Conservation (phyloP, 2,888 invertebrate genomes). For the Patella pellucida region DNA sequence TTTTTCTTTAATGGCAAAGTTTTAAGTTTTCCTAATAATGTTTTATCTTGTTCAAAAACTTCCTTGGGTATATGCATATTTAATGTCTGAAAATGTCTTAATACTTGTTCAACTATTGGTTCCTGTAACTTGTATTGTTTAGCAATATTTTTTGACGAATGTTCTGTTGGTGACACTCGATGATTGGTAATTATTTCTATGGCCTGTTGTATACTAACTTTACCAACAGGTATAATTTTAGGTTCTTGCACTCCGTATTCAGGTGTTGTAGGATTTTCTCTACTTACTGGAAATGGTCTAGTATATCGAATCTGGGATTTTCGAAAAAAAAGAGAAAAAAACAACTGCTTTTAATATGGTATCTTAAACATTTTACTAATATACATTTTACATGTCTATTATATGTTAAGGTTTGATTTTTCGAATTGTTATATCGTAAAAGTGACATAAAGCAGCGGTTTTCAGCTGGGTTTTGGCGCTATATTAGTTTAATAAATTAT, state of each 20-base stretch:
- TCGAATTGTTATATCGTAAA: too few species aligned
- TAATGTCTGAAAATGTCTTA: constrained; percentile 80
- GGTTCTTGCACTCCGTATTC: constrained; percentile 82
- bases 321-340: not conserved
- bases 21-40: too few species aligned
- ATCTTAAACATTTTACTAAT: too few species aligned
- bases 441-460: too few species aligned
- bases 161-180: constrained; percentile 76
- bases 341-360: not conserved
- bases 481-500: too few species aligned
- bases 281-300: constrained; percentile 77
- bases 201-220: constrained; percentile 77
- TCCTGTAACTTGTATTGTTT: constrained; percentile 79
- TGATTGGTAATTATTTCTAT: constrained; percentile 80
- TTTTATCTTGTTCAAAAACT: too few species aligned
- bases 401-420: too few species aligned
- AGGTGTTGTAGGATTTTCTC: constrained; percentile 74
- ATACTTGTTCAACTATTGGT: constrained; percentile 76
- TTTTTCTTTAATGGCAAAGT: not conserved
- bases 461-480: too few species aligned
- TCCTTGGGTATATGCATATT: constrained; percentile 77
- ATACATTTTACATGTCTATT: too few species aligned
- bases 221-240: constrained; percentile 76
- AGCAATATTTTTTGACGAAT: constrained; percentile 78
- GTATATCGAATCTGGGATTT: constrained; percentile 41